phyloP scores from a whole-genome alignment of 2,888 invertebrate genomes.

The Caenorhabditis sp. region DNA sequence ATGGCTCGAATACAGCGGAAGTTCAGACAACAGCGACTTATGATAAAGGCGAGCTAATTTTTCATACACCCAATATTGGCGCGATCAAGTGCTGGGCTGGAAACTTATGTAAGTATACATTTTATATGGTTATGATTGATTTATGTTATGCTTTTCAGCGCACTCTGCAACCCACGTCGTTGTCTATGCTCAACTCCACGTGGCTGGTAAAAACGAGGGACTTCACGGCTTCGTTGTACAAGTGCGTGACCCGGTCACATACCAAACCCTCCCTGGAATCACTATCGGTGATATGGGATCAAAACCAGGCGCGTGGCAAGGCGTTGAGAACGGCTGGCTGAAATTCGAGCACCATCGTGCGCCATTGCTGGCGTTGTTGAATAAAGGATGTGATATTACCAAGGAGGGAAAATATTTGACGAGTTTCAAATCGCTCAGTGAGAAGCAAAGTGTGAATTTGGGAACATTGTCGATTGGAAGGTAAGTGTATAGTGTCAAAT shows the following conservation, averaged over 20 bases:
- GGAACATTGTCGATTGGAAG: constrained; percentile 53
- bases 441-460: constrained; percentile 54
- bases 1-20: constrained; percentile 83
- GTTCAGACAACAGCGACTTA: constrained; percentile 49
- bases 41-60: constrained; percentile 77
- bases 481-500: constrained; percentile 14
- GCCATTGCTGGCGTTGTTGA: constrained; percentile 84
- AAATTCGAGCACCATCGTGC: constrained; percentile 81
- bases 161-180: constrained; percentile 83
- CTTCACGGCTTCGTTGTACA: constrained; percentile 89
- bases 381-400: constrained; percentile 87
- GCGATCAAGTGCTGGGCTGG: constrained; percentile 89
- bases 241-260: constrained; percentile 73
- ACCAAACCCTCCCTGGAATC: constrained; percentile 77
- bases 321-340: constrained; percentile 84
- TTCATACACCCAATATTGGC: constrained; percentile 82
- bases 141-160: constrained; percentile 10
- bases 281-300: constrained; percentile 90
- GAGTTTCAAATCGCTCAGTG: constrained; percentile 79
- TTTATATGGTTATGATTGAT: no score
- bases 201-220: constrained; percentile 76
- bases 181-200: constrained; percentile 85
- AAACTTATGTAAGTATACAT: constrained; percentile 75
- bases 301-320: constrained; percentile 85
- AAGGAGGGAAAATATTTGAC: constrained; percentile 87